These are phyloP conservation scores for Oostethus manadensis DNA, from an alignment of 2,113 vertebrate genomes.

Conservation along the genomic window DNA sequence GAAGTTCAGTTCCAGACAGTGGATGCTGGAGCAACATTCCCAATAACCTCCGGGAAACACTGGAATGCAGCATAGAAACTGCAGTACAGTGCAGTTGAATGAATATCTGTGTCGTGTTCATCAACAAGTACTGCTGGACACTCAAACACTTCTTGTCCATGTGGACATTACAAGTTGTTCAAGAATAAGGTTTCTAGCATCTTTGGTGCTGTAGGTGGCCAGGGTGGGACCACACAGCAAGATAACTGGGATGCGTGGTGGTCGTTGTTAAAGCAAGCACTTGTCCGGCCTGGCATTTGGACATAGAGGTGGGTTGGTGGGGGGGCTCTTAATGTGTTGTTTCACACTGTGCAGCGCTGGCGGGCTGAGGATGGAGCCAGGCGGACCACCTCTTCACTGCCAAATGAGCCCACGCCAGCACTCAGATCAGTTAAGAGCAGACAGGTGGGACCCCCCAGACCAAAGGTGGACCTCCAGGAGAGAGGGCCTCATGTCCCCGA, in stretches of 20 bases:
- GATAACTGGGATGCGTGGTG: slow-evolving; percentile 32
- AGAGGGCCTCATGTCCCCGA: slow-evolving; percentile 15
- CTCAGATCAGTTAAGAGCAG: slow-evolving; percentile 33
- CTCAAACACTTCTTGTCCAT: no score
- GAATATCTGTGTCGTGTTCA: no score
- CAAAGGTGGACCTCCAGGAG: slow-evolving; percentile 50
- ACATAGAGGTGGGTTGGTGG: slow-evolving; percentile 6
- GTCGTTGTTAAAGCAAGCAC: slow-evolving; percentile 50
- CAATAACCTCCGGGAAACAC: no score
- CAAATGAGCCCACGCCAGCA: slow-evolving; percentile 40
- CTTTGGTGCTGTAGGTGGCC: no score
- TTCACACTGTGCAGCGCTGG: slow-evolving; percentile 69
- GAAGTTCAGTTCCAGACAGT: no score
- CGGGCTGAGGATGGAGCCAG: slow-evolving; percentile 45
- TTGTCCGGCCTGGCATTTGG: slow-evolving; percentile 62
- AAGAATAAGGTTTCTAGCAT: no score
- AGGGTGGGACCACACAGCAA: slow-evolving; percentile 55
- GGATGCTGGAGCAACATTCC: no score
- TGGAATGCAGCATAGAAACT: no score
- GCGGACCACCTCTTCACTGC: slow-evolving; percentile 57
- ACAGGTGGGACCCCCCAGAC: slow-evolving; percentile 69
- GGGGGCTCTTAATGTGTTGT: slow-evolving; percentile 65
- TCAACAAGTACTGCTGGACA: no score
- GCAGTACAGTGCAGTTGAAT: no score
- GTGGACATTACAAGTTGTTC: no score